phyloP scores from a whole-genome alignment of 2,797 vertebrate species.

The Sciaenops ocellatus region DNA sequence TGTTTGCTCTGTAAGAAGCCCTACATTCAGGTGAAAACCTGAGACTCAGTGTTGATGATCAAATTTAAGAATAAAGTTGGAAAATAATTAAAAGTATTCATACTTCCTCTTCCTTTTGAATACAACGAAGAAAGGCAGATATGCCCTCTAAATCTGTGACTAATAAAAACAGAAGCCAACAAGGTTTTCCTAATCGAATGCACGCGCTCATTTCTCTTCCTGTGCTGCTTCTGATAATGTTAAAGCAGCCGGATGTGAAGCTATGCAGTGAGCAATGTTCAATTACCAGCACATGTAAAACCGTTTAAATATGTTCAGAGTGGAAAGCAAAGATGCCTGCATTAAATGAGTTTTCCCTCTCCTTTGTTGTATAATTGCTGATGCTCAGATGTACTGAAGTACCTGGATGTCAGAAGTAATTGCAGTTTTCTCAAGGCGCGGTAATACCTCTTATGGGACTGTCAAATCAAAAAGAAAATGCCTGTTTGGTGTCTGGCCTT shows the following conservation, averaged over 20 bases:
- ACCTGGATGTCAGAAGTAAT: slow-evolving; percentile 34
- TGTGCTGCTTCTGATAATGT: slow-evolving; percentile 22
- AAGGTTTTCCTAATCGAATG: slow-evolving; percentile 35
- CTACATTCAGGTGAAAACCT: too few relatives aligned
- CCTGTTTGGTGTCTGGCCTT: background rate
- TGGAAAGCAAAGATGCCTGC: slow-evolving; percentile 24
- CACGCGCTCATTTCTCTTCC: background rate
- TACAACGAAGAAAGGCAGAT: slow-evolving; percentile 12
- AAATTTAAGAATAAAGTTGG: background rate
- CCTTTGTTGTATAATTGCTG: slow-evolving; percentile 34
- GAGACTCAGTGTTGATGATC: background rate
- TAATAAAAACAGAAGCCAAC: slow-evolving; percentile 26
- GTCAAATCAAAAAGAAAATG: slow-evolving; percentile 19
- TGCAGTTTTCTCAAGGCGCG: slow-evolving; percentile 25
- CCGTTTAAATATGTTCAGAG: slow-evolving; percentile 39
- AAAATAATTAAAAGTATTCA: background rate
- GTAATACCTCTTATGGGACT: slow-evolving; percentile 26
- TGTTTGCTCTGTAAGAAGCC: background rate
- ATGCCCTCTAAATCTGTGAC: slow-evolving; percentile 22
- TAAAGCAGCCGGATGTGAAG: slow-evolving; percentile 40
- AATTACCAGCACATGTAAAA: slow-evolving; percentile 42
- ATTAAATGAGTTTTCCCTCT: slow-evolving; percentile 35
- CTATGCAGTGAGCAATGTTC: slow-evolving; percentile 33
- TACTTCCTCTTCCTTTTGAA: background rate
- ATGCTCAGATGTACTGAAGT: slow-evolving; percentile 28